phyloP scores from a whole-genome alignment of 2,797 vertebrate species.

The Chelon labrosus region DNA sequence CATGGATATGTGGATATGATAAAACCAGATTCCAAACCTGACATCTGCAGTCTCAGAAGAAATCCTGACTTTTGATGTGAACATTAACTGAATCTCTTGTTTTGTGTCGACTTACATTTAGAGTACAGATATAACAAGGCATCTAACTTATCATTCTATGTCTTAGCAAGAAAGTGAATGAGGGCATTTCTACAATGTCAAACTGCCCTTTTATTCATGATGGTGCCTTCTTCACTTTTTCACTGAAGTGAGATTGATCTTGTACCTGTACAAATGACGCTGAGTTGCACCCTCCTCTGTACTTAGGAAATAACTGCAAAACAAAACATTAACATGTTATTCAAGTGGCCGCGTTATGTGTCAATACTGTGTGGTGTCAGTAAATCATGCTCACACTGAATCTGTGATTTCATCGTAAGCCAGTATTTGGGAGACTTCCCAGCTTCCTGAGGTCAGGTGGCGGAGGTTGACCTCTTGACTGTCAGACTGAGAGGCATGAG shows the following conservation, averaged over 20 bases:
- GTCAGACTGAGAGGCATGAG: constrained; percentile 47
- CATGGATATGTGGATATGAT: too few relatives aligned
- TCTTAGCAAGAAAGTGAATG: neutral
- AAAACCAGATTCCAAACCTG: too few relatives aligned
- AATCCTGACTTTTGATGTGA: neutral
- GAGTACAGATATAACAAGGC: neutral
- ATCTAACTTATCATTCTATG: too few relatives aligned
- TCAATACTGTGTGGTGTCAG: neutral
- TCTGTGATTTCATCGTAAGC: constrained; percentile 71
- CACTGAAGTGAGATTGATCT: neutral
- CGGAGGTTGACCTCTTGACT: constrained; percentile 69
- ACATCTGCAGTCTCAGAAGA: too few relatives aligned
- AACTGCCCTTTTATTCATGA: neutral
- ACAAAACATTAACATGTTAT: constrained; percentile 5
- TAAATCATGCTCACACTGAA: constrained; percentile 67
- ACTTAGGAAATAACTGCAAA: constrained; percentile 82
- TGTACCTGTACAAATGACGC: constrained; percentile 82
- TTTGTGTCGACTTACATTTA: neutral
- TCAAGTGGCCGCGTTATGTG: neutral
- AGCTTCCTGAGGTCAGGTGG: constrained; percentile 83
- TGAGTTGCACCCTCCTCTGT: constrained; percentile 75
- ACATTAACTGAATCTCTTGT: neutral
- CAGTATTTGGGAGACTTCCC: constrained; percentile 82
- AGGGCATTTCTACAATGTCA: neutral
- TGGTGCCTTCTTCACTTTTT: neutral